Evolutionary conservation across 2,797 vertebrate genomes (phyloP).

Genomic region (Hydrolagus colliei): DNA sequence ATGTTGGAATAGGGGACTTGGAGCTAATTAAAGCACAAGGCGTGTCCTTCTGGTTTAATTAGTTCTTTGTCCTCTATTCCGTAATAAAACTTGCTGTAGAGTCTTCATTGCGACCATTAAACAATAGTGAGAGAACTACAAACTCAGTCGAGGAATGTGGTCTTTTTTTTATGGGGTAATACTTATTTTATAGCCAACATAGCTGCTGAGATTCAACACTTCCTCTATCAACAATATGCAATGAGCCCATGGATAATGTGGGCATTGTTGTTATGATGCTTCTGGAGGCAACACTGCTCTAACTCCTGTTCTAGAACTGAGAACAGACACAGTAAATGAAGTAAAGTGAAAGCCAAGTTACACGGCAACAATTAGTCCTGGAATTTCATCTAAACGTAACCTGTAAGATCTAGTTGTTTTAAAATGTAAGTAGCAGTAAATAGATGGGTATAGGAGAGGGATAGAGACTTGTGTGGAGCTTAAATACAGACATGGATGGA

Average conservation of each 20-base stretch:
- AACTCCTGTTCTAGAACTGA: no score
- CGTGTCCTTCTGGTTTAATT: not conserved
- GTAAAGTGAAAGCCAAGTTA: no score
- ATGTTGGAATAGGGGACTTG: constrained; percentile 11
- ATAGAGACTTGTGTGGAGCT: no score
- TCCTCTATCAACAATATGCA: not conserved
- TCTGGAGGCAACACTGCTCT: no score
- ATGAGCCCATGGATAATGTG: not conserved
- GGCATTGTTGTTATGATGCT: not conserved
- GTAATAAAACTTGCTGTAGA: constrained; percentile 4
- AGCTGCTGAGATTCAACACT: not conserved
- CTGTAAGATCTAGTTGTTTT: no score
- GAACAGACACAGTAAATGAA: no score
- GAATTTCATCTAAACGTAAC: no score
- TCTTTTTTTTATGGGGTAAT: not conserved
- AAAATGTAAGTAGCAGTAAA: no score
- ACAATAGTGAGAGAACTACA: no score
- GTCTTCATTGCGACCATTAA: constrained; percentile 21
- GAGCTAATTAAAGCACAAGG: constrained; percentile 20
- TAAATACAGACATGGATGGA: no score
- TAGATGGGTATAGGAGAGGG: no score
- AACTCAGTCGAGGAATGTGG: not conserved
- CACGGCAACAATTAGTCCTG: no score
- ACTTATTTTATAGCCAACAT: not conserved
- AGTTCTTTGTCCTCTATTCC: not conserved